A percentile compares a stretch with the other conserved stretches of the same genome.
phyloP scores from a whole-genome alignment of 2,113 vertebrate species.

The Sylvicapra grimmia region DNA sequence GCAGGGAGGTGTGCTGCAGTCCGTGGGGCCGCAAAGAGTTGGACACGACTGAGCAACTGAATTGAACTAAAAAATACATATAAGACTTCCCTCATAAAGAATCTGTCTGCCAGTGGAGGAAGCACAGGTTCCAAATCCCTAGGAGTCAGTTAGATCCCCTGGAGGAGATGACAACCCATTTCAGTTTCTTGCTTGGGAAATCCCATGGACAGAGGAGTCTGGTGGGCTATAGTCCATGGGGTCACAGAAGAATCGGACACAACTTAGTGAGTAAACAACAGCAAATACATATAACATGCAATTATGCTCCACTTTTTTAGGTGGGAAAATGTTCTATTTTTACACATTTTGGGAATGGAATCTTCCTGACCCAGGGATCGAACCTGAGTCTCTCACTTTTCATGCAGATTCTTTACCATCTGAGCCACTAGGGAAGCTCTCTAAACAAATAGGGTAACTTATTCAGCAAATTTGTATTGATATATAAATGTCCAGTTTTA shows the following conservation, averaged over 20 bases:
- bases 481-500: neutral
- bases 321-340: neutral
- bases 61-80: neutral
- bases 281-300: neutral
- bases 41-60: neutral
- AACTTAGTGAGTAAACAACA: neutral
- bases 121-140: neutral
- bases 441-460: neutral
- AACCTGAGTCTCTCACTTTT: neutral
- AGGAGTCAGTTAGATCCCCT: neutral
- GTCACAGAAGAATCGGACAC: neutral
- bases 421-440: neutral
- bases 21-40: neutral
- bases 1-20: neutral
- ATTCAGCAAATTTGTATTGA: neutral
- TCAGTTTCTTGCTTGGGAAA: neutral
- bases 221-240: neutral
- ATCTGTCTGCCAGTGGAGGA: neutral
- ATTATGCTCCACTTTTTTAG: neutral
- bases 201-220: neutral
- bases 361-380: neutral
- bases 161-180: neutral
- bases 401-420: neutral
- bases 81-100: neutral
- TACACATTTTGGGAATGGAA: neutral